phyloP scores from a whole-genome alignment of 2,113 vertebrate species.

The Pachypanchax playfairii region DNA sequence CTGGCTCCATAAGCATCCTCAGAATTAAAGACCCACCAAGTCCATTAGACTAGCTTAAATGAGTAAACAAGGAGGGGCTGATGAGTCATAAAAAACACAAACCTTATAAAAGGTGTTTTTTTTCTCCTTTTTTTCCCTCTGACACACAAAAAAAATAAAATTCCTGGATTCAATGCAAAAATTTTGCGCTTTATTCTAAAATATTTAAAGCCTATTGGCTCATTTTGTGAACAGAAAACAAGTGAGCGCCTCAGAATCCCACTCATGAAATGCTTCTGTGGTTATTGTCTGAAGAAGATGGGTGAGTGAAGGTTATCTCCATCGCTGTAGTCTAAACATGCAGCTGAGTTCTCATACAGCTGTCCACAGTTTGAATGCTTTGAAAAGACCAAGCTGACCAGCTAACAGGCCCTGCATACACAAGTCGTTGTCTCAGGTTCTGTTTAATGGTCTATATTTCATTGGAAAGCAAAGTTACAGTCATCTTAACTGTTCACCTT shows the following conservation, averaged over 20 bases:
- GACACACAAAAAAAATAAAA: too few relatives aligned
- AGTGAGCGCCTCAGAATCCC: too few relatives aligned
- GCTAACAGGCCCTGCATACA: conserved; percentile 30
- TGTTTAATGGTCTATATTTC: conserved; percentile 66
- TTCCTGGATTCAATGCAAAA: not conserved
- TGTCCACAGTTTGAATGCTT: conserved; percentile 35
- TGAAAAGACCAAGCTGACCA: conserved; percentile 10
- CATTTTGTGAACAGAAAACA: conserved; percentile 6
- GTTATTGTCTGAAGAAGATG: conserved; percentile 33
- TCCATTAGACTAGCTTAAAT: conserved; percentile 64
- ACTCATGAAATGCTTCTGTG: too few relatives aligned
- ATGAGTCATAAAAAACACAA: conserved; percentile 54
- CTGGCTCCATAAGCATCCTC: conserved; percentile 54
- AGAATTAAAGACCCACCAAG: conserved; percentile 72
- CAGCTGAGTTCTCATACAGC: conserved; percentile 26
- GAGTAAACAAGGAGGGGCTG: conserved; percentile 52
- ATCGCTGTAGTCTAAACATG: conserved; percentile 53
- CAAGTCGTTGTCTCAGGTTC: conserved; percentile 62
- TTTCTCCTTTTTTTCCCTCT: too few relatives aligned
- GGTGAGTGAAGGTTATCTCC: conserved; percentile 48
- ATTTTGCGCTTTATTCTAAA: not conserved
- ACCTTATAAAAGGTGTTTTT: too few relatives aligned
- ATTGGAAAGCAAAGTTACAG: conserved; percentile 44
- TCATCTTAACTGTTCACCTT: conserved; percentile 35
- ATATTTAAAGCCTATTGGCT: not conserved